Evolutionary conservation across 2,888 invertebrate genomes (phyloP).

Genomic region (Lasioglossum malachurum): DNA sequence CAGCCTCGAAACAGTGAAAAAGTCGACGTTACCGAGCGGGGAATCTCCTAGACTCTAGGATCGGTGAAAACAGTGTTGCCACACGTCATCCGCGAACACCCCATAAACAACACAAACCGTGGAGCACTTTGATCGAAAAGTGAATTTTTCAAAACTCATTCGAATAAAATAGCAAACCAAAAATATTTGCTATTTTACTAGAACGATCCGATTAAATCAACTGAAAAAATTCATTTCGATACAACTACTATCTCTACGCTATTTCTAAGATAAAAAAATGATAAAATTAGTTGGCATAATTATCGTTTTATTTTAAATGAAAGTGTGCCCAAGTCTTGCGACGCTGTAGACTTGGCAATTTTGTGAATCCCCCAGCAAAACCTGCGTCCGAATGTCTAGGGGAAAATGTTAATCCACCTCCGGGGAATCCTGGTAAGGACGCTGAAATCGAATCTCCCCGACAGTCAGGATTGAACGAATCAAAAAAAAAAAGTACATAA

Average conservation of each 20-base stretch:
- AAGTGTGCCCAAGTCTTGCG: not conserved
- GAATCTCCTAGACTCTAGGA: not conserved
- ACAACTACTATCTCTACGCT: not conserved
- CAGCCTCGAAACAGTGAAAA: constrained; percentile 14
- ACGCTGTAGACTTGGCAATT: not conserved
- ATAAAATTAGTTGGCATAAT: not conserved
- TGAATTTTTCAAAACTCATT: not conserved
- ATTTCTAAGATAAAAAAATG: not conserved
- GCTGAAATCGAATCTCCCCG: constrained; percentile 12
- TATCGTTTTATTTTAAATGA: not conserved
- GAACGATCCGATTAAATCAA: not conserved
- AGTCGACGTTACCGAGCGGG: constrained; percentile 3
- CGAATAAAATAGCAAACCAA: not conserved
- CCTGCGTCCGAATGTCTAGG: not conserved
- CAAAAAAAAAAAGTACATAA: not conserved
- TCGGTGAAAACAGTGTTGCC: not conserved
- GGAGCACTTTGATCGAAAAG: not conserved
- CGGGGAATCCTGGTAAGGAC: not conserved
- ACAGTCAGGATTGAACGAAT: not conserved
- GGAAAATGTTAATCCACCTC: not conserved
- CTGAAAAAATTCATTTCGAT: not conserved
- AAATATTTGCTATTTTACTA: not conserved
- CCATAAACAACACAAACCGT: not conserved
- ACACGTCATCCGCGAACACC: not conserved
- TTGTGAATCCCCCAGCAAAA: not conserved